Conservation (phyloP, 2,888 invertebrate species). For the Epinotia brunnichana region DNA sequence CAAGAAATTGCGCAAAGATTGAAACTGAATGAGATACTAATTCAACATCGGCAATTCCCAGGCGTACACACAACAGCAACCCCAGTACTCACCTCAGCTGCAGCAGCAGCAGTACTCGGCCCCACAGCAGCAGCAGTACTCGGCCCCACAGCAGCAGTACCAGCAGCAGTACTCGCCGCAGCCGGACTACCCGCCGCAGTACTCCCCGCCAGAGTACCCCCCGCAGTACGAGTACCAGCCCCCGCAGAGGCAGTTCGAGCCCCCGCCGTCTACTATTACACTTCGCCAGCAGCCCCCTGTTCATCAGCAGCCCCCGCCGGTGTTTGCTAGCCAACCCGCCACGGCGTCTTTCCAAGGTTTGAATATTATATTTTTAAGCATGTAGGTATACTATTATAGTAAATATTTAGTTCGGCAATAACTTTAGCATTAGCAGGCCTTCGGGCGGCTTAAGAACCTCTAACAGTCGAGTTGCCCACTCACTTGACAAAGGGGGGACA, state of each 20-base stretch:
- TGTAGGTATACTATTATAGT: background rate
- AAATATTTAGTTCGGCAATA: background rate
- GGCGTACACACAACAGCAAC: slow-evolving; percentile 44
- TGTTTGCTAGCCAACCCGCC: slow-evolving; percentile 91
- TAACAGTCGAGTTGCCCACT: no score
- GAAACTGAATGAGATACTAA: background rate
- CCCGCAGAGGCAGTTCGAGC: slow-evolving; percentile 82
- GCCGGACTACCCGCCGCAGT: slow-evolving; percentile 55
- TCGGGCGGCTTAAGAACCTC: no score
- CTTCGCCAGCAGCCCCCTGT: slow-evolving; percentile 89
- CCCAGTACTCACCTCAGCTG: slow-evolving; percentile 53
- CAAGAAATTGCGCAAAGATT: no score
- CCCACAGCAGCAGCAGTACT: slow-evolving; percentile 57
- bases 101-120: slow-evolving; percentile 54
- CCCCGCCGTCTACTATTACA: slow-evolving; percentile 88
- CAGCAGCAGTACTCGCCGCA: slow-evolving; percentile 56
- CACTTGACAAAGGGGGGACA: no score
- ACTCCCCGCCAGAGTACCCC: slow-evolving; percentile 60
- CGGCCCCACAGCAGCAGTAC: slow-evolving; percentile 60
- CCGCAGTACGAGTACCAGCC: slow-evolving; percentile 83
- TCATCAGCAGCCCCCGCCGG: slow-evolving; percentile 89
- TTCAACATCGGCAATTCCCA: slow-evolving; percentile 12
- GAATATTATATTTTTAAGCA: background rate
- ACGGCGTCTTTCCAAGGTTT: slow-evolving; percentile 87
- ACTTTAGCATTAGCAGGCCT: no score